Evolutionary conservation across 2,888 invertebrate species (phyloP).

Genomic region (Shargacucullia verbasci): DNA sequence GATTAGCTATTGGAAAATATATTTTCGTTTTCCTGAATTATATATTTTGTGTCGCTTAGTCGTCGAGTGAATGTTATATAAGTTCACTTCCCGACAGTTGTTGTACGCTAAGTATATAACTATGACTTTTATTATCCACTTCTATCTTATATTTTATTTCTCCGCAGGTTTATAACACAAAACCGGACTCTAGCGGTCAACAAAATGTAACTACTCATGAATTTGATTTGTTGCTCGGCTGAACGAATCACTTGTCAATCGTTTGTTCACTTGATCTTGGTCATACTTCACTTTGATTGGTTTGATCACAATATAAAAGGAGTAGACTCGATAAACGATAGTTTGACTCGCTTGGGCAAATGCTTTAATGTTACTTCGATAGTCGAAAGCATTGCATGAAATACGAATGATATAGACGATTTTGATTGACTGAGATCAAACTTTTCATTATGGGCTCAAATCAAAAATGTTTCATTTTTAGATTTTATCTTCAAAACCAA

Average conservation of each 20-base stretch:
- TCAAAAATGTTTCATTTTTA: slow-evolving; percentile 59
- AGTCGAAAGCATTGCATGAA: slow-evolving; percentile 78
- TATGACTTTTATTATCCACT: slow-evolving; percentile 76
- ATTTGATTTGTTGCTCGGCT: slow-evolving; percentile 84
- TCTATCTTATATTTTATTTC: slow-evolving; percentile 87
- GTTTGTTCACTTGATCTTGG: slow-evolving; percentile 82
- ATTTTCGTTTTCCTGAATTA: slow-evolving; percentile 66
- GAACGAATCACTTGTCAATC: slow-evolving; percentile 83
- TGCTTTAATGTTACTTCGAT: slow-evolving; percentile 74
- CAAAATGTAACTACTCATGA: slow-evolving; percentile 88
- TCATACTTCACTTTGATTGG: slow-evolving; percentile 84
- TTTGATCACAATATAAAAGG: slow-evolving; percentile 80
- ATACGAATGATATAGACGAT: slow-evolving; percentile 66
- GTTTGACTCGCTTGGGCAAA: slow-evolving; percentile 79
- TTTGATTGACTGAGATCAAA: slow-evolving; percentile 62
- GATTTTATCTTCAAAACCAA: slow-evolving; percentile 50
- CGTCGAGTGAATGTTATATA: slow-evolving; percentile 69
- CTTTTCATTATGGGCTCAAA: slow-evolving; percentile 82
- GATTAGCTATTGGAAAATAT: slow-evolving; percentile 37
- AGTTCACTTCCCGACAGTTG: slow-evolving; percentile 73
- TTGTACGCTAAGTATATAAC: slow-evolving; percentile 74
- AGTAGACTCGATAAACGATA: slow-evolving; percentile 78
- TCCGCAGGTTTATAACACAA: slow-evolving; percentile 90
- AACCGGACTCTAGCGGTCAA: slow-evolving; percentile 89
- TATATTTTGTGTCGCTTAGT: slow-evolving; percentile 79